Percentiles rank a stretch among this genome's conserved stretches.
phyloP scores from a whole-genome alignment of 1,140 invertebrate species.

The Eumaeus atala region DNA sequence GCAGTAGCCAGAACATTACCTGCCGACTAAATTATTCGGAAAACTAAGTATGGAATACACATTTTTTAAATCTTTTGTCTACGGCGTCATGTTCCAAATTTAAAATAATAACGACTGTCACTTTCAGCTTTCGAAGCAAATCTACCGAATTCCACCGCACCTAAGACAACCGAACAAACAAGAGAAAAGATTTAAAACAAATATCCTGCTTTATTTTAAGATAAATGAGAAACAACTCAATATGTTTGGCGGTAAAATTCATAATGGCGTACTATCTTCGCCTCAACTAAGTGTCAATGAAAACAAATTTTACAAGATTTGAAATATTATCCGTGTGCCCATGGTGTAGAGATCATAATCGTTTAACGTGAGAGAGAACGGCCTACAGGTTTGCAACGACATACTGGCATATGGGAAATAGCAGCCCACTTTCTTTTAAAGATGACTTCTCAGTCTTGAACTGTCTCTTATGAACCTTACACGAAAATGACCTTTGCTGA shows the following conservation, averaged over 20 bases:
- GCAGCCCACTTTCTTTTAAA: slow-evolving; percentile 37
- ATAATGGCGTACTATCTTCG: slow-evolving; percentile 13
- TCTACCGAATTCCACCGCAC: slow-evolving; percentile 21
- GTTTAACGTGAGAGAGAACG: slow-evolving; percentile 6
- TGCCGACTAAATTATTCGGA: too few species aligned
- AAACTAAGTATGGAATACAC: too few species aligned
- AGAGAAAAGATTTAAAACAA: slow-evolving; percentile 19
- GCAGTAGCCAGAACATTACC: too few species aligned
- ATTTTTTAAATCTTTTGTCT: too few species aligned
- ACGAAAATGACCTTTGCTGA: slow-evolving; percentile 14
- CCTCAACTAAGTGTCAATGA: slow-evolving; percentile 14
- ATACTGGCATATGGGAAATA: slow-evolving; percentile 27
- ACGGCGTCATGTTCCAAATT: slow-evolving; percentile 4
- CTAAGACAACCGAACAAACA: slow-evolving; percentile 16
- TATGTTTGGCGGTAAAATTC: slow-evolving; percentile 12
- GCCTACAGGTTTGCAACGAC: slow-evolving; percentile 24
- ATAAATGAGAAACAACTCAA: slow-evolving; percentile 18
- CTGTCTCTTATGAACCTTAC: slow-evolving; percentile 17
- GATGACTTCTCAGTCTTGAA: slow-evolving; percentile 19
- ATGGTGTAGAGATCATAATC: neutral
- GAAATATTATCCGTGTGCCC: neutral
- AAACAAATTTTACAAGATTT: neutral
- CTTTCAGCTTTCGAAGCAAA: slow-evolving; percentile 21
- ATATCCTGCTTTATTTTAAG: slow-evolving; percentile 18
- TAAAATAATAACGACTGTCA: slow-evolving; percentile 14